Evolutionary conservation across 2,113 vertebrate species (phyloP).

Genomic region (Lophotis ruficrista): DNA sequence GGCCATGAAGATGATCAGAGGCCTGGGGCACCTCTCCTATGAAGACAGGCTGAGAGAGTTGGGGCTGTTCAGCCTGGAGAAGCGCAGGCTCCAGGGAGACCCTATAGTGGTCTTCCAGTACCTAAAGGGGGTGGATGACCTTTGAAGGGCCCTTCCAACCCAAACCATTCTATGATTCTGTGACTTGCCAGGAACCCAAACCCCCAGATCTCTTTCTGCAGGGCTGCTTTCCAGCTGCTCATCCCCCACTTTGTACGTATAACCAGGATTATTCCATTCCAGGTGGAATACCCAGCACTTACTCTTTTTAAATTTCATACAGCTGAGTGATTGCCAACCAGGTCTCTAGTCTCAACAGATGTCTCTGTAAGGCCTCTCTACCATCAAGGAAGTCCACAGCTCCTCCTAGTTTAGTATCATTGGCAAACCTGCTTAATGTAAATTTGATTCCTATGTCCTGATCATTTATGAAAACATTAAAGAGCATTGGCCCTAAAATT

Average conservation of each 20-base stretch:
- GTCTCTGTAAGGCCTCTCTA: neutral
- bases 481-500: neutral
- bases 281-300: neutral
- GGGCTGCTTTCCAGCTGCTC: neutral
- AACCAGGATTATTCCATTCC: neutral
- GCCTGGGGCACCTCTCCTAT: too few species aligned
- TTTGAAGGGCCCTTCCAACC: too few species aligned
- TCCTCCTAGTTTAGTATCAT: neutral
- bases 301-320: too few species aligned
- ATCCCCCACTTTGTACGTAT: accelerated
- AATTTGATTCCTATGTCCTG: too few species aligned
- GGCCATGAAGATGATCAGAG: too few species aligned
- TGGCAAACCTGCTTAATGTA: neutral
- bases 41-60: too few species aligned
- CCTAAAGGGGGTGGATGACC: too few species aligned
- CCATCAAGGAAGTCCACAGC: neutral
- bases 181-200: neutral
- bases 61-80: too few species aligned
- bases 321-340: neutral
- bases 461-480: neutral
- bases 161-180: too few species aligned
- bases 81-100: too few species aligned
- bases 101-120: too few species aligned
- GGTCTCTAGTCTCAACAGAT: neutral
- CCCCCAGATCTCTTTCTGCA: too few species aligned